These are phyloP conservation scores for Xanthostigma xanthostigma DNA, from an alignment of 2,888 invertebrate species.

Conservation along the genomic window DNA sequence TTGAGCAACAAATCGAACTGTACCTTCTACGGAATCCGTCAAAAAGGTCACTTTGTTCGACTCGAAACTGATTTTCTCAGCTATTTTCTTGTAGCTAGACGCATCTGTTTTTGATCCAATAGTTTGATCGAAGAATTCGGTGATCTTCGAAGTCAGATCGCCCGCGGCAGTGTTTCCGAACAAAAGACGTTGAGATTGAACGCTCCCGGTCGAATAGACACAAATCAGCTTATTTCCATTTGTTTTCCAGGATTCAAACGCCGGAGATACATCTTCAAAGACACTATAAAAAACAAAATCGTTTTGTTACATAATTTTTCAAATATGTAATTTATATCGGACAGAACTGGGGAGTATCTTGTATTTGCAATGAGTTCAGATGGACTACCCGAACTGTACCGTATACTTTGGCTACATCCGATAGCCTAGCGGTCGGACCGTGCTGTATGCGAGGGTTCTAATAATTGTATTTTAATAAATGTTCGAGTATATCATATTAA, in stretches of 20 bases:
- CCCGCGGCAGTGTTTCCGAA: slow-evolving; percentile 65
- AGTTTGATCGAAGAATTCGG: slow-evolving; percentile 75
- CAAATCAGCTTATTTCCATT: slow-evolving; percentile 50
- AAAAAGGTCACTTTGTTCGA: slow-evolving; percentile 65
- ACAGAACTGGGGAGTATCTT: too few relatives aligned
- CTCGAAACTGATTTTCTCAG: slow-evolving; percentile 44
- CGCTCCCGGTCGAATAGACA: slow-evolving; percentile 85
- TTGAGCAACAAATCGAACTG: slow-evolving; percentile 7
- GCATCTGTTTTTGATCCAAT: slow-evolving; percentile 68
- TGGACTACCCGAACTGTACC: too few relatives aligned
- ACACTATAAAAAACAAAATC: slow-evolving; percentile 42
- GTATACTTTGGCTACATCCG: too few relatives aligned
- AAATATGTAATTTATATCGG: too few relatives aligned
- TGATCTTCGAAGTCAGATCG: slow-evolving; percentile 55
- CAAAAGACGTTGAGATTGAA: slow-evolving; percentile 77
- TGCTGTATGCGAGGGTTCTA: too few relatives aligned
- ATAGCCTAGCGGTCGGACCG: too few relatives aligned
- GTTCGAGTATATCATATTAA: too few relatives aligned
- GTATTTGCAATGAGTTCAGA: too few relatives aligned
- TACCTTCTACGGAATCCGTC: slow-evolving; percentile 73
- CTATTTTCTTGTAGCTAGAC: slow-evolving; percentile 65
- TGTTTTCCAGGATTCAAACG: slow-evolving; percentile 56
- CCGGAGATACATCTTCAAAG: slow-evolving; percentile 68
- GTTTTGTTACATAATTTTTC: background rate
- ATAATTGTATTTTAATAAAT: too few relatives aligned